Evolutionary conservation across 2,113 vertebrate species (phyloP).

Genomic region (Zingel zingel): DNA sequence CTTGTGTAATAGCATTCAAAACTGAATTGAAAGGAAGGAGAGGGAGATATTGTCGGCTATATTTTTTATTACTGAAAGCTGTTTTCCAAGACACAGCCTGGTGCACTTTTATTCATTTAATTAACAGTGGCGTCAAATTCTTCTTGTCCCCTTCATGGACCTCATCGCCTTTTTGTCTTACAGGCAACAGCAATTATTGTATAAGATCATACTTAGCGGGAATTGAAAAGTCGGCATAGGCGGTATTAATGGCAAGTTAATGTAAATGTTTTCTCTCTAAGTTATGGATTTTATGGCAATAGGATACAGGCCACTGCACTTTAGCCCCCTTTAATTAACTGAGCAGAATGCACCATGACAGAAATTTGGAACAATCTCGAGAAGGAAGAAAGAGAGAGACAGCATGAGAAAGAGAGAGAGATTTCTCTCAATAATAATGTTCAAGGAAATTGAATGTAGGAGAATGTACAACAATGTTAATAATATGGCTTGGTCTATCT

Average conservation of each 20-base stretch:
- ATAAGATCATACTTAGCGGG: conserved; percentile 79
- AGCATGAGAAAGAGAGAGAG: conserved; percentile 57
- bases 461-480: conserved; percentile 87
- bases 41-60: conserved; percentile 89
- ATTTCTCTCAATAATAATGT: conserved; percentile 84
- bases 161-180: conserved; percentile 76
- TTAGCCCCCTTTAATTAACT: conserved; percentile 86
- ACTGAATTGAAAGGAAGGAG: conserved; percentile 87
- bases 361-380: conserved; percentile 79
- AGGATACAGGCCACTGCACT: conserved; percentile 86
- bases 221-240: conserved; percentile 79
- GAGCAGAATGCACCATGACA: conserved; percentile 81
- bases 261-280: conserved; percentile 83
- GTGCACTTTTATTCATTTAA: conserved; percentile 92
- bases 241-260: conserved; percentile 81
- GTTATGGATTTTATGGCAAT: conserved; percentile 85
- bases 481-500: conserved; percentile 83
- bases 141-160: conserved; percentile 74
- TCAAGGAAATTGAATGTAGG: conserved; percentile 88
- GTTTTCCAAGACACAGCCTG: conserved; percentile 89
- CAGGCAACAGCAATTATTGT: conserved; percentile 75
- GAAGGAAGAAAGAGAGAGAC: conserved; percentile 63
- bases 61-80: conserved; percentile 91
- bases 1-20: conserved; percentile 91
- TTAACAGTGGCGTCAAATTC: conserved; percentile 90